Evolutionary conservation across 2,888 invertebrate species (phyloP), one percentile per base, ranked within the genome.

Genomic region (Arge pagana): DNA sequence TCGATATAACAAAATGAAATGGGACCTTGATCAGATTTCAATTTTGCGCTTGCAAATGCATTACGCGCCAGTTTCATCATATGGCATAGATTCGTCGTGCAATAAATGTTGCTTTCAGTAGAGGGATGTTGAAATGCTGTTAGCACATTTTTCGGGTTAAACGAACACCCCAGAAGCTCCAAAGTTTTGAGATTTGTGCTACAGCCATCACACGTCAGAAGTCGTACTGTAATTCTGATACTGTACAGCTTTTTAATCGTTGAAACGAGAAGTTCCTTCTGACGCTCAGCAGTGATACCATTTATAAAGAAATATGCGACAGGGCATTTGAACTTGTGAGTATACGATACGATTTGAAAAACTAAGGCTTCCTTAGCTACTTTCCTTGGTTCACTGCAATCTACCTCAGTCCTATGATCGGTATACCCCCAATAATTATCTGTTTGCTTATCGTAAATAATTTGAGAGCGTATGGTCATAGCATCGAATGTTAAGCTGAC

Each of bases 1-100:
- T 35, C 53, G 8, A 61, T 55, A 40, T 54, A 58, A 8, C 48
- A 21, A 48, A 48, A 55, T 16, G 3, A 15, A 30, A 62, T 54
- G 18, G 39, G 41, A 4, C 58, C 58, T 31, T 31, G 6, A 10
- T 30, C 15, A 23, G 52, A 48, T 23, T 13, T 13, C n/a, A 51
- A n/a, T 11, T 6, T 8, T 45, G 6, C 33, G 11, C 18, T 51
- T 16, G 37, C 43, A 39, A 54, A 36, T 23, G 50, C 33, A 16
- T 54, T 54, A 8, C 54, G 36, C 30, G 35, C 28, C 3, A 52
- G 31, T 45, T 52, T 52, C 2, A 52, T 2, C 45, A 52, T 45
- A 37, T 45, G 45, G 11, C 52, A 52, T 5, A 45, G 37, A 52
- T 52, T 39, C 52, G 45, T 35, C 13, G 45, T 52, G n/a, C 30